Base-by-base conservation (phyloP, 1,140 invertebrate species). In the Proales similis region DNA sequence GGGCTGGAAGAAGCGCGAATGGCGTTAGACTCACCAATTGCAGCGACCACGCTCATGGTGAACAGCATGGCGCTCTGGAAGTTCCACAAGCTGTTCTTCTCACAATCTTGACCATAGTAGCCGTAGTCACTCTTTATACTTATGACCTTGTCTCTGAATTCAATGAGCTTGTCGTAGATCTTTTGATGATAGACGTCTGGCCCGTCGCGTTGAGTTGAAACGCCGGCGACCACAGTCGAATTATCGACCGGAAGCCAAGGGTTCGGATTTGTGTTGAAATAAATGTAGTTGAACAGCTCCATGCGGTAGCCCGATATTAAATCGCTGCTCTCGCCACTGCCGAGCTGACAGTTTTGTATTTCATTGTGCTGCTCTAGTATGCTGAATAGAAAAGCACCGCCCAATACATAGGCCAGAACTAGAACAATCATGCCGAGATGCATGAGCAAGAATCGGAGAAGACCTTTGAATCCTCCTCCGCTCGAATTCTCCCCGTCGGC, bases 381-480 rank as follows among this genome's bases (percentile, higher is more conserved):
- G 32, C 90, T 79, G 71, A 95, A 95, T 67, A 93, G 86, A 70
- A 94, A 87, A 30, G 89, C 90, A 6, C 91, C 91, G 47, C 85
- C 84, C 33, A 91, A 84, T n/a, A 85, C 88, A 73, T 94, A 94
- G 5, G 87, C 85, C 42, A 95, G 84, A 29, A 96, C 87, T 38
- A 94, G 80, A 49, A 84, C 84, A 65, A 89, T 87, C 63, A 95
- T 86, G 20, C 90, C 90, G 6, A 94, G 84, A 77, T 93, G 91
- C 71, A 87, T 91, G 77, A 94, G 93, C 12, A 48, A 48, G 32
- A 63, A 63, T 6, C n/a, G 11, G 11, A 47, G 12, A 19, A 36
- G 24, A 7, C 17, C 11, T 11, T 26, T 24, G 3, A 46, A 17
- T 12, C 12, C 42, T 17, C 32, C 48, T 46, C 48, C 39, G 22